A percentile compares a stretch with the other conserved stretches of the same genome.
These are phyloP conservation scores for Ichneumoninae sp. DNA, from an alignment of 2,888 invertebrate genomes.

Conservation along the genomic window DNA sequence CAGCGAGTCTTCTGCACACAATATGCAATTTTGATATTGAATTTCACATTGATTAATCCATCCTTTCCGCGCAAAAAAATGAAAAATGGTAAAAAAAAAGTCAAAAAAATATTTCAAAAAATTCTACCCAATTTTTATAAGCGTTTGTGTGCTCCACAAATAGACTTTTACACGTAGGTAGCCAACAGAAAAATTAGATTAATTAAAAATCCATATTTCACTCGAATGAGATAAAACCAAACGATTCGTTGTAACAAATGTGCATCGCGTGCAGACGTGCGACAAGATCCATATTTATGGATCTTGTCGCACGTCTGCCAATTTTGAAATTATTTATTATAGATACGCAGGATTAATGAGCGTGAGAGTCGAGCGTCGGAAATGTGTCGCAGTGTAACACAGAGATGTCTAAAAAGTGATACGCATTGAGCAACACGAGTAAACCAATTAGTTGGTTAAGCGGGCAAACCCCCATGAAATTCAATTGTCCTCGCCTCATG, in stretches of 20 bases:
- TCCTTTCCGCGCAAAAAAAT: background rate
- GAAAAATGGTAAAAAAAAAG: background rate
- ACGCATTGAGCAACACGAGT: constrained; percentile 75
- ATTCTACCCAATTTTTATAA: too few species aligned
- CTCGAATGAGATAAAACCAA: background rate
- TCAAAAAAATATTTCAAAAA: too few species aligned
- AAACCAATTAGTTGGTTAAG: constrained; percentile 84
- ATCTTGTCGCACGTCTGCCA: background rate
- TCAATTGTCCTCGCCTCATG: constrained; percentile 84
- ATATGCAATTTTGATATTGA: too few species aligned
- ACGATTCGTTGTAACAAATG: background rate
- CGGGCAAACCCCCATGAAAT: constrained; percentile 84
- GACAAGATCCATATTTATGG: background rate
- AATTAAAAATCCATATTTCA: background rate
- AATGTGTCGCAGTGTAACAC: background rate
- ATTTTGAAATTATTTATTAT: background rate
- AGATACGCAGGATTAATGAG: background rate
- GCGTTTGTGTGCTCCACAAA: too few species aligned
- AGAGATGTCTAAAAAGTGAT: constrained; percentile 64
- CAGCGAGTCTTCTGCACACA: too few species aligned
- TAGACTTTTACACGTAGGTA: too few species aligned
- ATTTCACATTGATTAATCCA: too few species aligned
- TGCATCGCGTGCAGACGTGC: background rate
- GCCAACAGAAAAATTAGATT: too few species aligned
- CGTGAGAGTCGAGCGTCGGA: background rate